Evolutionary conservation across 1,140 invertebrate species (phyloP).

Genomic region (Paraescarpia echinospica): DNA sequence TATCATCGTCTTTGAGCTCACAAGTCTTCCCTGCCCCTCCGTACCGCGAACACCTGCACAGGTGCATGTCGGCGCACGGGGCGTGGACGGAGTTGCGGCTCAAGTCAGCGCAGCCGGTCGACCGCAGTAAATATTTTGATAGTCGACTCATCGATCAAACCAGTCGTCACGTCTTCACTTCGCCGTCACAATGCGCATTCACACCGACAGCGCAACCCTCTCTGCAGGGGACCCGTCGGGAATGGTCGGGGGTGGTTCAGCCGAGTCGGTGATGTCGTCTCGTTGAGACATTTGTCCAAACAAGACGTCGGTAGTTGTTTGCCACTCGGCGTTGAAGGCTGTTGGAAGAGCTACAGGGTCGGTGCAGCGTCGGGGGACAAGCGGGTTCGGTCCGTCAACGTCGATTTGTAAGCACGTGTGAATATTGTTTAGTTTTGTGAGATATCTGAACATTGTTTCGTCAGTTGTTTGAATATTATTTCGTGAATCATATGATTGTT

Average conservation of each 20-base stretch:
- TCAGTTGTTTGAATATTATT: neutral
- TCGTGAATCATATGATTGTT: neutral
- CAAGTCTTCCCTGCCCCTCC: neutral
- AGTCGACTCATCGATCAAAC: neutral
- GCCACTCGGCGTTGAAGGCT: neutral
- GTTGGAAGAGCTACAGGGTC: neutral
- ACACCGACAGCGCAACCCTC: neutral
- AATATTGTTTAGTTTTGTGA: neutral
- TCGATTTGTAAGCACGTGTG: neutral
- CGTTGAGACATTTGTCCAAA: neutral
- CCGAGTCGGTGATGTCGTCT: neutral
- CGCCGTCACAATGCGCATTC: conserved; percentile 3
- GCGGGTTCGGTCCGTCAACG: neutral
- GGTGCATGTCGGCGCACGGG: neutral
- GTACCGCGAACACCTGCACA: neutral
- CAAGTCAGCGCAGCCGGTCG: neutral
- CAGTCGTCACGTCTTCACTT: neutral
- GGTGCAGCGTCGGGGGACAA: neutral
- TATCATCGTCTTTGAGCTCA: too few species aligned
- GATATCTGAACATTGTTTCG: neutral
- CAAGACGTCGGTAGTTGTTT: neutral
- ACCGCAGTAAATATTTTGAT: conserved; percentile 1
- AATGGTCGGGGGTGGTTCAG: neutral
- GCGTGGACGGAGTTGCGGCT: neutral
- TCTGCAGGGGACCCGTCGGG: neutral